Evolutionary conservation across 2,888 invertebrate species (phyloP).

Genomic region (Nebria salina): DNA sequence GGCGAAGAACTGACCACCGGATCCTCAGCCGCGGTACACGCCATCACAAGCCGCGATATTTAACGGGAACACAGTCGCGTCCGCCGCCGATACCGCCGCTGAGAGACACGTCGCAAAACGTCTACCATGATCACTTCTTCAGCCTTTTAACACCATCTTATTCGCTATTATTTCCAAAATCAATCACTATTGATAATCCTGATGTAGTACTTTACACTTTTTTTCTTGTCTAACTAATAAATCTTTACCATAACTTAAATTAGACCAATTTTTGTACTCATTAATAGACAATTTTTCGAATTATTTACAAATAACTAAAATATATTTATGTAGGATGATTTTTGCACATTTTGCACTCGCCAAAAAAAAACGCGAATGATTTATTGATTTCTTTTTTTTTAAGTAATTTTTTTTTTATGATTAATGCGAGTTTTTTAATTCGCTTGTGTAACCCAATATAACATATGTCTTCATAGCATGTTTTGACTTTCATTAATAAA

Average conservation of each 20-base stretch:
- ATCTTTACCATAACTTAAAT: no score
- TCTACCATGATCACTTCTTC: background rate
- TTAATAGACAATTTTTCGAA: no score
- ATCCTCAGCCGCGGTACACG: constrained; percentile 7
- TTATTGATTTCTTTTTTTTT: no score
- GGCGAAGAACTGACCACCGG: constrained; percentile 16
- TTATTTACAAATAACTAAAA: no score
- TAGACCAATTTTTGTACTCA: no score
- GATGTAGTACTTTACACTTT: background rate
- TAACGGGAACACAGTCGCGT: constrained; percentile 22
- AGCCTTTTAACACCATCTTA: background rate
- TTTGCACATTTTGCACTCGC: no score
- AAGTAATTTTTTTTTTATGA: background rate
- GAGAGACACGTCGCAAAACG: background rate
- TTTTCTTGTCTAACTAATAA: no score
- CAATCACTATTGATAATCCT: background rate
- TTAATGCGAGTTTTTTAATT: constrained; percentile 33
- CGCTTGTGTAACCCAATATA: constrained; percentile 15
- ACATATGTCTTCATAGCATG: constrained; percentile 28
- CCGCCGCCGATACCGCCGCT: constrained; percentile 6
- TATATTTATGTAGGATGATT: no score
- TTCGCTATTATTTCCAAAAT: background rate
- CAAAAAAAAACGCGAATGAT: no score
- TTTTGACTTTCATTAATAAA: constrained; percentile 29
- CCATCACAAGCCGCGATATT: constrained; percentile 12